A percentile compares a stretch with the other conserved stretches of the same genome.
Conservation (phyloP, 2,888 invertebrate species). For the Baccha elongata region DNA sequence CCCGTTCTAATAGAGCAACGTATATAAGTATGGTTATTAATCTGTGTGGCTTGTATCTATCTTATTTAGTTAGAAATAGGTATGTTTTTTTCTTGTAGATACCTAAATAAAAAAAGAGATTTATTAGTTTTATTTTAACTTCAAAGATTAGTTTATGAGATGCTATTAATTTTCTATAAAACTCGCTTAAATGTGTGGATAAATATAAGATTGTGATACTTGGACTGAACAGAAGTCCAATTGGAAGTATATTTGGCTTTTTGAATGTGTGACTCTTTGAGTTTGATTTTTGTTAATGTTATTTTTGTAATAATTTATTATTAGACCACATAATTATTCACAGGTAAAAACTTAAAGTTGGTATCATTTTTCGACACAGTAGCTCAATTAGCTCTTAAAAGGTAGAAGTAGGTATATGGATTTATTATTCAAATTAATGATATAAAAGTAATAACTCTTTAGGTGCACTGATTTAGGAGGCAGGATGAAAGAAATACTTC, state of each 20-base stretch:
- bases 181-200: slow-evolving; percentile 29
- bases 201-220: slow-evolving; percentile 25
- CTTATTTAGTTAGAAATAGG: not conserved
- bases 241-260: not conserved
- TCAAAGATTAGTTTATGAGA: slow-evolving; percentile 66
- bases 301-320: too few species aligned
- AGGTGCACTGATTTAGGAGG: too few species aligned
- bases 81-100: not conserved
- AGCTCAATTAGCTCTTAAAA: too few species aligned
- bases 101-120: slow-evolving; percentile 36
- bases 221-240: slow-evolving; percentile 25
- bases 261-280: not conserved
- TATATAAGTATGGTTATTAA: slow-evolving; percentile 46
- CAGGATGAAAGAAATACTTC: too few species aligned
- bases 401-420: too few species aligned
- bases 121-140: slow-evolving; percentile 51
- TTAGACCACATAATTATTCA: too few species aligned
- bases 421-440: too few species aligned
- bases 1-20: slow-evolving; percentile 30
- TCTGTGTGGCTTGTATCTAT: slow-evolving; percentile 32
- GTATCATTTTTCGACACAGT: too few species aligned
- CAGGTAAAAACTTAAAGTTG: too few species aligned
- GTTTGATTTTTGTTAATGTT: slow-evolving; percentile 6
- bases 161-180: slow-evolving; percentile 56
- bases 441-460: too few species aligned